phyloP scores from a whole-genome alignment of 2,888 invertebrate genomes.

The Cryptus viduatorius region DNA sequence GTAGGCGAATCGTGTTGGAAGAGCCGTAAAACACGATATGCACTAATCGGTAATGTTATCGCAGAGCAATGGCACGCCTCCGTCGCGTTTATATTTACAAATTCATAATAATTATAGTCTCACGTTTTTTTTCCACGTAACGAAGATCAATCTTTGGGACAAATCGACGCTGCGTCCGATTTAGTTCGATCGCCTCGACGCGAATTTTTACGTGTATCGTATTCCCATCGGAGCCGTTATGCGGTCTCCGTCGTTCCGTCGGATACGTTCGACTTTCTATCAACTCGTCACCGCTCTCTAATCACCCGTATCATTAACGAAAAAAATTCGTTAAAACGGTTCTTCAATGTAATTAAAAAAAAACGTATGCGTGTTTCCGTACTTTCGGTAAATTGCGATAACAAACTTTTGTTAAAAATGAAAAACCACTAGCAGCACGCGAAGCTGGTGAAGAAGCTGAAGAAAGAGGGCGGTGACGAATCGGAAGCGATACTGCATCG shows the following conservation, averaged over 20 bases:
- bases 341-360: not conserved
- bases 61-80: constrained; percentile 14
- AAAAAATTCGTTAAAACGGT: constrained; percentile 14
- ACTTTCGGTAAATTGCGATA: constrained; percentile 21
- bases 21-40: constrained; percentile 25
- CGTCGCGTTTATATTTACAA: constrained; percentile 33
- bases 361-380: constrained; percentile 31
- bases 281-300: not conserved
- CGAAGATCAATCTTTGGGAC: not conserved
- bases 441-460: constrained; percentile 68
- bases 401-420: not conserved
- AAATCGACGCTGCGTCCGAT: not conserved
- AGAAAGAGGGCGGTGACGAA: constrained; percentile 2
- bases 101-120: constrained; percentile 21
- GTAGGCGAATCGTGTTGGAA: constrained; percentile 9
- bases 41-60: constrained; percentile 5
- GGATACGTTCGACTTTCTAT: not conserved
- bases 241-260: not conserved
- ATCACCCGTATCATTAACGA: not conserved
- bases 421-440: constrained; percentile 6
- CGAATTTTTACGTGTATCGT: too few relatives aligned
- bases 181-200: not conserved
- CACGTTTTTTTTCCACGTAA: not conserved
- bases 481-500: not conserved
- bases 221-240: not conserved